Base-by-base conservation (phyloP, 2,797 vertebrate species). In the Poeciliopsis turneri region DNA sequence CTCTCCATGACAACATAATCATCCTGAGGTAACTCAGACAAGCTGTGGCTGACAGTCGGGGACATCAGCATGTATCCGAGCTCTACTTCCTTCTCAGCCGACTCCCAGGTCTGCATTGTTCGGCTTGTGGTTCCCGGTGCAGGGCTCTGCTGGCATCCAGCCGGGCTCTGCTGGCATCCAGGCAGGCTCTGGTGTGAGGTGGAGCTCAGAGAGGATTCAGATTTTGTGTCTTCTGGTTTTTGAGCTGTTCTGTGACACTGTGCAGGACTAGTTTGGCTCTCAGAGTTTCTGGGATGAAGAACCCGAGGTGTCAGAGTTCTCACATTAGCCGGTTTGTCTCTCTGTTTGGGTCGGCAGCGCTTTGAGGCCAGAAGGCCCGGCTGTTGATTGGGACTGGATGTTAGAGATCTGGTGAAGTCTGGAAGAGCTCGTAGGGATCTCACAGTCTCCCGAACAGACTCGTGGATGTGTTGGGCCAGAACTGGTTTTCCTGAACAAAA, bases 31-130 rank as follows among this genome's bases (percentile, higher is more conserved):
- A 73, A n/a, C 64, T 25, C 72, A 13, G 79, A 61, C 0, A 77
- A 76, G 23, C 72, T 81, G 61, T 5, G 82, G 68, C 84, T 77
- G 13, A 33, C 64, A 71, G 87, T 90, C 28, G 91, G 91, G 13
- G 92, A 91, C 94, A 94, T 95, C 77, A 91, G 96, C 92, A 96
- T 95, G 87, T 94, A 94, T 1, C 76, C 87, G 2, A 4, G 73
- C 0, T 70, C 51, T 36, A 83, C 84, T 64, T 86, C 72, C n/a
- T 80, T 74, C 10, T 90, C 80, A 8, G 23, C 8, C 0, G 53
- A 55, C 28, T 86, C 81, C 77, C 30, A 68, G 47, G 25, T n/a
- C 53, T 80, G 81, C 46, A 55, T 23, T 61, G 86, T 18, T 57
- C 87, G 81, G 81, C 84, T 49, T 10, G 36, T 69, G 0, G 79